A percentile compares a stretch with the other conserved stretches of the same genome.
phyloP scores from a whole-genome alignment of 2,113 vertebrate species.

The Bothrops jararaca region DNA sequence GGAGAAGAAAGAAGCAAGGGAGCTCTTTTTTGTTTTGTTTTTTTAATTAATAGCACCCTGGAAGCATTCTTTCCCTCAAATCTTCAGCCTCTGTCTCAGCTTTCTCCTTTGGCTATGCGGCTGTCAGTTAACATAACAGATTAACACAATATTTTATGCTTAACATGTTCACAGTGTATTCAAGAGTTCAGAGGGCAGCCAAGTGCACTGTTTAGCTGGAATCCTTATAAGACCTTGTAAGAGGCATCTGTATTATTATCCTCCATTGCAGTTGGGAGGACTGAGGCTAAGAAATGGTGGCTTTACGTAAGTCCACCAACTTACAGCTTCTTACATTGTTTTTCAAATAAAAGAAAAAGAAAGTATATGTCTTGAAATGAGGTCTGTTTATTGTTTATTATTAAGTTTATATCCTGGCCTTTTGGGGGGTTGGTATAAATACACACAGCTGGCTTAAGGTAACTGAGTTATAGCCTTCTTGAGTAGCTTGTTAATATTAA shows the following conservation, averaged over 20 bases:
- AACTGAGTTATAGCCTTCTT: neutral
- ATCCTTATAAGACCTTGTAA: neutral
- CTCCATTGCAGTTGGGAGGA: neutral
- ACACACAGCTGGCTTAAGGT: neutral
- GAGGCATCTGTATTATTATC: neutral
- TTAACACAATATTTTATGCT: neutral
- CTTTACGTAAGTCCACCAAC: neutral
- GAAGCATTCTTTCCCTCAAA: neutral
- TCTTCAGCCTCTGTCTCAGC: neutral
- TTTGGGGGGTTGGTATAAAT: neutral
- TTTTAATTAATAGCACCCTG: neutral
- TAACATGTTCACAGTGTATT: neutral
- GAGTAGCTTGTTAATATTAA: neutral
- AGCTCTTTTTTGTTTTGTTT: neutral
- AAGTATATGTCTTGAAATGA: neutral
- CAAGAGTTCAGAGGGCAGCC: neutral
- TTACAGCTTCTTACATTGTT: neutral
- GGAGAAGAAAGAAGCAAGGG: neutral
- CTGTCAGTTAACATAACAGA: neutral
- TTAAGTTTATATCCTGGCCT: neutral
- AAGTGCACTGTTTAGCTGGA: neutral
- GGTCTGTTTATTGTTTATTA: neutral
- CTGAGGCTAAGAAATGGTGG: neutral
- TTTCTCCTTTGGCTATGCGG: neutral
- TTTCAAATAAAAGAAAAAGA: neutral